A percentile compares a stretch with the other conserved stretches of the same genome.
phyloP scores from a whole-genome alignment of 2,113 vertebrate genomes.

The Xiphophorus couchianus region DNA sequence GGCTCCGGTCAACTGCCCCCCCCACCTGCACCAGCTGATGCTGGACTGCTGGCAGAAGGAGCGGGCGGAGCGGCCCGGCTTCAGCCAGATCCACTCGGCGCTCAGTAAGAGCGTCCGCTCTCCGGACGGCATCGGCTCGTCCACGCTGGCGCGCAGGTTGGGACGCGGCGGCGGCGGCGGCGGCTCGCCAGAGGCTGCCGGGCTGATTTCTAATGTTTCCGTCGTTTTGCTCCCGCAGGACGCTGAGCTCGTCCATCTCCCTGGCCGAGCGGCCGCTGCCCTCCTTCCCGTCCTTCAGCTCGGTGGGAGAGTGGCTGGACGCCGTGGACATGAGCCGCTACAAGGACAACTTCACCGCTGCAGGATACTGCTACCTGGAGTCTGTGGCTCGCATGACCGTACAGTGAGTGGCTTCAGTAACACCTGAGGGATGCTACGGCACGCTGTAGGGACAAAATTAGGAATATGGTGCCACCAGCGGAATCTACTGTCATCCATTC shows the following conservation, averaged over 20 bases:
- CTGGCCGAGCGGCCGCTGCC: slow-evolving; percentile 85
- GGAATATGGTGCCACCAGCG: no score
- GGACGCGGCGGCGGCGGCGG: background rate
- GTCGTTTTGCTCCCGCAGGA: slow-evolving; percentile 70
- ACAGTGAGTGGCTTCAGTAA: slow-evolving; percentile 85
- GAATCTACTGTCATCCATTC: no score
- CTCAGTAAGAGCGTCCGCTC: slow-evolving; percentile 91
- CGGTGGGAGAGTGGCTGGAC: slow-evolving; percentile 94
- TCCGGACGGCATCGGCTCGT: slow-evolving; percentile 79
- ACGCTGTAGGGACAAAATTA: no score
- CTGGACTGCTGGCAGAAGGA: slow-evolving; percentile 97
- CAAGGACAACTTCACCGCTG: slow-evolving; percentile 93
- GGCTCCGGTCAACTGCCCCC: slow-evolving; percentile 88
- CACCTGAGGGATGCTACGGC: background rate
- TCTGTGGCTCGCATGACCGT: slow-evolving; percentile 92
- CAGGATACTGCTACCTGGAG: slow-evolving; percentile 92
- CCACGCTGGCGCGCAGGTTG: slow-evolving; percentile 83
- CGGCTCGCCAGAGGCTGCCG: no score
- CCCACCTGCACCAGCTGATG: slow-evolving; percentile 91
- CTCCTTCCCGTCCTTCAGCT: slow-evolving; percentile 89
- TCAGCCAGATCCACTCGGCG: slow-evolving; percentile 90
- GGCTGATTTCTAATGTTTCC: background rate
- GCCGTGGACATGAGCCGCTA: slow-evolving; percentile 93
- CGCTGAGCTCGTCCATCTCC: slow-evolving; percentile 82
- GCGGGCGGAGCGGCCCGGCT: slow-evolving; percentile 88